Evolutionary conservation across 2,888 invertebrate genomes (phyloP).

Genomic region (Harpagoxenus sublaevis): DNA sequence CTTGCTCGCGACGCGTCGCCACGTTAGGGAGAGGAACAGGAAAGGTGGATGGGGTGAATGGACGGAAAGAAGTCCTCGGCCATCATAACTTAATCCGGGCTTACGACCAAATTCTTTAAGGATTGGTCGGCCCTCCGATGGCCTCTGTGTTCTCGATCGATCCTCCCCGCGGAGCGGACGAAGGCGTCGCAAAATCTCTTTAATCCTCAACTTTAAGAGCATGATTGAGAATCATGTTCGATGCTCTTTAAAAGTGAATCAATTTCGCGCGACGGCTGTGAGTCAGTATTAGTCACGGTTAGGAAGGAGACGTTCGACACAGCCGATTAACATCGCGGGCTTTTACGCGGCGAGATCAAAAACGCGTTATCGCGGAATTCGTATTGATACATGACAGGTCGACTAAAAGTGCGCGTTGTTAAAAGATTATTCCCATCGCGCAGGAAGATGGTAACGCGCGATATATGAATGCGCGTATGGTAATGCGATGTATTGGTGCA

Average conservation of each 20-base stretch:
- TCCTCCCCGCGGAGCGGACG: slow-evolving; percentile 41
- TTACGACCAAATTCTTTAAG: slow-evolving; percentile 67
- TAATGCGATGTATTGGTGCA: not conserved
- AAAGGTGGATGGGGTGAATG: slow-evolving; percentile 36
- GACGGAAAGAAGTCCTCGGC: slow-evolving; percentile 49
- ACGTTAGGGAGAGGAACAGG: slow-evolving; percentile 10
- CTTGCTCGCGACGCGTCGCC: slow-evolving; percentile 43
- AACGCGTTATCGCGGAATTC: slow-evolving; percentile 42
- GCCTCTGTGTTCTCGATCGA: slow-evolving; percentile 19
- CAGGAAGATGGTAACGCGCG: slow-evolving; percentile 16
- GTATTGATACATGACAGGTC: slow-evolving; percentile 18
- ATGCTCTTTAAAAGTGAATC: slow-evolving; percentile 60
- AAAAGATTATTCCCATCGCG: slow-evolving; percentile 23
- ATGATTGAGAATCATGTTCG: slow-evolving; percentile 54
- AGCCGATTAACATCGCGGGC: slow-evolving; percentile 61
- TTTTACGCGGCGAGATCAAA: slow-evolving; percentile 64
- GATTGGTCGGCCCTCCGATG: slow-evolving; percentile 29
- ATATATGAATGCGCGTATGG: not conserved
- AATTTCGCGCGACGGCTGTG: slow-evolving; percentile 61
- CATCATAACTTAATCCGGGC: slow-evolving; percentile 76
- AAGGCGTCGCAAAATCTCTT: slow-evolving; percentile 55
- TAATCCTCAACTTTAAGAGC: slow-evolving; percentile 43
- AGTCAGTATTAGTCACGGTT: slow-evolving; percentile 43
- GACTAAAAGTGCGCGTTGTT: slow-evolving; percentile 31
- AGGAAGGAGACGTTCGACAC: slow-evolving; percentile 39